Percentiles rank a stretch among this genome's conserved stretches.
Evolutionary conservation across 2,888 invertebrate genomes (phyloP).

Genomic region (Atherix ibis): DNA sequence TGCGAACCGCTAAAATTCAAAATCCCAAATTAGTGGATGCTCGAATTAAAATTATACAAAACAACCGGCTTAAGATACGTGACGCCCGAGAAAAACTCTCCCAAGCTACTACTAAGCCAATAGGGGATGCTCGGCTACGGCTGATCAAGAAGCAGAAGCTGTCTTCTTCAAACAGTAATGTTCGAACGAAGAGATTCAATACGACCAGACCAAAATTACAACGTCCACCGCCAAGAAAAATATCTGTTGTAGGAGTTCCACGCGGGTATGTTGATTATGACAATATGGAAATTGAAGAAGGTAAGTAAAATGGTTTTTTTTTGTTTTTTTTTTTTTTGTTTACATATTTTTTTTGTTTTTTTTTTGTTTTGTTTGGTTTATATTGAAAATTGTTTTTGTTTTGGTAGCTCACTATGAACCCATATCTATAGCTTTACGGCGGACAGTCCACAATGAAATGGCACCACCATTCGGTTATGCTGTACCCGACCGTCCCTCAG

Average conservation of each 20-base stretch:
- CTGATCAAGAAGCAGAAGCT: slow-evolving; percentile 39
- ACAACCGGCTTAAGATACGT: slow-evolving; percentile 55
- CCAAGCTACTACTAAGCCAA: slow-evolving; percentile 55
- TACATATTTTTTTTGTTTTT: not conserved
- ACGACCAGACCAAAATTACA: slow-evolving; percentile 6
- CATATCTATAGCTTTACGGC: slow-evolving; percentile 18
- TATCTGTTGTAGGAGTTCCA: slow-evolving; percentile 17
- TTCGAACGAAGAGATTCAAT: slow-evolving; percentile 4
- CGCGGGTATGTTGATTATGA: slow-evolving; percentile 30
- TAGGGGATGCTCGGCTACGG: slow-evolving; percentile 57
- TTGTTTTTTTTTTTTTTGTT: not conserved
- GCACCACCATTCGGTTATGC: slow-evolving; percentile 11
- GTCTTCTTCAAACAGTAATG: slow-evolving; percentile 1
- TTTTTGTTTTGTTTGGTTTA: no score
- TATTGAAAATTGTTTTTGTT: slow-evolving; percentile 1
- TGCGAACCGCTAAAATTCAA: no score
- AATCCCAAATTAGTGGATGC: slow-evolving; percentile 46
- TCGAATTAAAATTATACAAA: slow-evolving; percentile 60
- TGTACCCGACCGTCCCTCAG: slow-evolving; percentile 3
- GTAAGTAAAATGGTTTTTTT: slow-evolving; percentile 14
- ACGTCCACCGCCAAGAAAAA: slow-evolving; percentile 12
- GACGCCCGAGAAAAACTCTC: slow-evolving; percentile 70
- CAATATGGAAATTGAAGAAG: slow-evolving; percentile 30
- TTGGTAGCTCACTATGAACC: slow-evolving; percentile 16
- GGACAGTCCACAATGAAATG: slow-evolving; percentile 25